phyloP scores from a whole-genome alignment of 2,797 vertebrate genomes.

The Stomatorhinus walkeri region DNA sequence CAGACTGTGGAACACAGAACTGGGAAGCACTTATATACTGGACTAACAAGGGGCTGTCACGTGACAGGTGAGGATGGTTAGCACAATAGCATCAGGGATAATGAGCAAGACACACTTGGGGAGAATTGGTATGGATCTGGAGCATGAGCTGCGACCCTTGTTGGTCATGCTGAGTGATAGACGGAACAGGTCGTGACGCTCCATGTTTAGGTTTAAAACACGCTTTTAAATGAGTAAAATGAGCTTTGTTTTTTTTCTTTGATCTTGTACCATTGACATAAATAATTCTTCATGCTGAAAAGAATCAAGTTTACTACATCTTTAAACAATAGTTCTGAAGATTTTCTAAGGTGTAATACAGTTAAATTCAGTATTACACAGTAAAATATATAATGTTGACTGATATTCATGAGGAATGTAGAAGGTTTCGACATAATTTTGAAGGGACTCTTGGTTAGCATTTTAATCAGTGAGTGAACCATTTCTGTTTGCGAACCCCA shows the following conservation, averaged over 20 bases:
- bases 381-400: background rate
- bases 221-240: background rate
- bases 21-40: background rate
- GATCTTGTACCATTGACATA: background rate
- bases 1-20: background rate
- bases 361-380: background rate
- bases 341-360: background rate
- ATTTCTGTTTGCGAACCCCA: background rate
- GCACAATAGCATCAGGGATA: background rate
- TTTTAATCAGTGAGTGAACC: background rate
- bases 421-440: background rate
- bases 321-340: background rate
- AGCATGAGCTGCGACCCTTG: background rate
- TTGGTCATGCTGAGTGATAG: background rate
- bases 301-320: background rate
- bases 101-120: background rate
- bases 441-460: background rate
- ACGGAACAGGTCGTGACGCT: background rate
- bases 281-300: background rate
- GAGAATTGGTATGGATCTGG: background rate
- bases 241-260: background rate
- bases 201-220: background rate
- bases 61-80: background rate
- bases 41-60: background rate
- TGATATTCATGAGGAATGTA: background rate